A percentile compares a stretch with the other conserved stretches of the same genome.
Evolutionary conservation across 2,888 invertebrate species (phyloP).

Genomic region (Dicyrtoma fusca): DNA sequence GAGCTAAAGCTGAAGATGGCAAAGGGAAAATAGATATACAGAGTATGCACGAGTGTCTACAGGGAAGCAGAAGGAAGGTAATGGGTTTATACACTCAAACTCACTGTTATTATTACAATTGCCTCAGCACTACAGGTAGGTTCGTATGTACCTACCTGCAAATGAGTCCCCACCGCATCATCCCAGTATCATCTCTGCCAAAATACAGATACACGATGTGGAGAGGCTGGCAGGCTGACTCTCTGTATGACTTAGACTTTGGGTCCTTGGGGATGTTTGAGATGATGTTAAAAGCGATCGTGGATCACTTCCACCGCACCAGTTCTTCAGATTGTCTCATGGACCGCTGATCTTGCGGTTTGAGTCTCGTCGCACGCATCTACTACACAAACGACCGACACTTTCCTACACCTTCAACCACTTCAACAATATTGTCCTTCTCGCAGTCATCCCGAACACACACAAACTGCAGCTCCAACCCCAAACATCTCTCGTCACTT

Average conservation of each 20-base stretch:
- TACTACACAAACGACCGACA: slow-evolving; percentile 22
- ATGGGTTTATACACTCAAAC: too few species aligned
- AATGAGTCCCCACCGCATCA: too few species aligned
- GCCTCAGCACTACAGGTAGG: too few species aligned
- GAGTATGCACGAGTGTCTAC: not conserved
- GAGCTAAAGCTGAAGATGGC: not conserved
- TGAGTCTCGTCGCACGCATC: slow-evolving; percentile 24
- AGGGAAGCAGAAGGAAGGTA: not conserved
- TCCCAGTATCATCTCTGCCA: too few species aligned
- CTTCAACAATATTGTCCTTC: slow-evolving; percentile 10
- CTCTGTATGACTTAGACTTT: not conserved
- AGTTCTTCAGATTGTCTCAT: slow-evolving; percentile 46
- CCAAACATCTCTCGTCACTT: not conserved
- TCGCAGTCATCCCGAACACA: not conserved
- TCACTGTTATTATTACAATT: too few species aligned
- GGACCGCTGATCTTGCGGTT: slow-evolving; percentile 51
- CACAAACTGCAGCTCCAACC: not conserved
- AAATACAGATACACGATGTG: too few species aligned
- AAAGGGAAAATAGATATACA: too few species aligned
- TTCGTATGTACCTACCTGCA: too few species aligned
- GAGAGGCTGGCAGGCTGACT: too few species aligned
- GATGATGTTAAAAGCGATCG: slow-evolving; percentile 42
- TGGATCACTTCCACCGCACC: slow-evolving; percentile 38
- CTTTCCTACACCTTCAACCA: slow-evolving; percentile 17
- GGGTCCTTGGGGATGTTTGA: slow-evolving; percentile 20